Percentiles rank a stretch among this genome's conserved stretches.
Evolutionary conservation across 2,113 vertebrate genomes (phyloP).

Genomic region (Anser cygnoides): DNA sequence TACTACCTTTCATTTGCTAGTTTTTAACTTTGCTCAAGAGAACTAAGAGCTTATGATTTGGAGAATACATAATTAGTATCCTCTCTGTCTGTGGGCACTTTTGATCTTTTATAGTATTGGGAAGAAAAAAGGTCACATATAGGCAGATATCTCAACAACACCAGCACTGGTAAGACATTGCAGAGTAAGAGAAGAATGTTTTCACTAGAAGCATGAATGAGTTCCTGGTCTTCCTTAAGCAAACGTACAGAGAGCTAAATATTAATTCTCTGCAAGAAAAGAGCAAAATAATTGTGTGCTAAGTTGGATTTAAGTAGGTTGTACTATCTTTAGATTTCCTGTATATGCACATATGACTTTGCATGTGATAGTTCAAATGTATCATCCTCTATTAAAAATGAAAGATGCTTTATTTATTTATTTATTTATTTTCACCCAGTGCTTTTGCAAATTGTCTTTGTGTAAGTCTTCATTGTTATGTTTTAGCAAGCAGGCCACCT

Average conservation of each 20-base stretch:
- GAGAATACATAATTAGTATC: background rate
- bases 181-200: background rate
- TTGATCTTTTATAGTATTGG: background rate
- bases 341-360: background rate
- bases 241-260: background rate
- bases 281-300: background rate
- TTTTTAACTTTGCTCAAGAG: background rate
- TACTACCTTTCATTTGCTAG: background rate
- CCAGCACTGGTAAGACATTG: background rate
- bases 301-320: background rate
- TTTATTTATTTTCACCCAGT: background rate
- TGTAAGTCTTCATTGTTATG: background rate
- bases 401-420: background rate
- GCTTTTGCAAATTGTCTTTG: background rate
- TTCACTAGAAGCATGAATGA: background rate
- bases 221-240: background rate
- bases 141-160: background rate
- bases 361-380: fast-evolving
- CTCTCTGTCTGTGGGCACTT: fast-evolving
- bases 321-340: background rate
- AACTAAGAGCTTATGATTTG: background rate
- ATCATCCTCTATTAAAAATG: background rate
- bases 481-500: slow-evolving; percentile 71
- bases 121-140: background rate
- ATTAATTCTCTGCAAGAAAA: background rate